These are phyloP conservation scores for Hermetia illucens DNA, from an alignment of 1,140 invertebrate species.

Conservation along the genomic window DNA sequence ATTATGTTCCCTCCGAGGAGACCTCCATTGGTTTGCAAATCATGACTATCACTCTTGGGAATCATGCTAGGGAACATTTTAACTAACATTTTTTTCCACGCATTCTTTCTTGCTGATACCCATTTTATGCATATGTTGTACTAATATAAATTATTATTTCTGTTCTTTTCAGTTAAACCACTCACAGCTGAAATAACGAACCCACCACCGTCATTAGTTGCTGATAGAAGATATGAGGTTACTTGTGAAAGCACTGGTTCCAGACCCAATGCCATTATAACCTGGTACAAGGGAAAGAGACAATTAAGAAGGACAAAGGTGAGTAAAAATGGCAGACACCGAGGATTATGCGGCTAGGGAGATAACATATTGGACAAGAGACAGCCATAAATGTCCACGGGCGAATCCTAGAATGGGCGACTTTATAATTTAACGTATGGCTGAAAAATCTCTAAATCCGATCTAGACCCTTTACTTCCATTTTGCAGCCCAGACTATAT, in stretches of 20 bases:
- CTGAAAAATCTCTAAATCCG: too few relatives aligned
- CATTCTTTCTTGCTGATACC: too few relatives aligned
- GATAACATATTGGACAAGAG: too few relatives aligned
- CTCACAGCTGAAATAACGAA: constrained; percentile 51
- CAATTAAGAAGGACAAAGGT: constrained; percentile 53
- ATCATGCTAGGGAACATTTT: neutral
- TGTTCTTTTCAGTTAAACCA: constrained; percentile 48
- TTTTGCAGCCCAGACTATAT: too few relatives aligned
- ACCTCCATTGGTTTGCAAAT: too few relatives aligned
- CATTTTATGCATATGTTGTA: neutral
- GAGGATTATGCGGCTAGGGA: too few relatives aligned
- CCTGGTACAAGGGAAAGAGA: constrained; percentile 65
- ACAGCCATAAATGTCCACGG: neutral
- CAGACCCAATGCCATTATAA: constrained; percentile 60
- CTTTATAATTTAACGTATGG: too few relatives aligned
- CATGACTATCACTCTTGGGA: too few relatives aligned
- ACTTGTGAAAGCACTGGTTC: constrained; percentile 65
- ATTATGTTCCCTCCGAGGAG: too few relatives aligned
- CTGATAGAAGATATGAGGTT: constrained; percentile 54
- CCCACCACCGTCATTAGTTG: constrained; percentile 39
- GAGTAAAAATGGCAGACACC: constrained; percentile 13
- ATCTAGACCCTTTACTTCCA: too few relatives aligned
- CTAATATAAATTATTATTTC: constrained; percentile 2
- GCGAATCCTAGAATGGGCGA: too few relatives aligned
- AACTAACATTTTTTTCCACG: too few relatives aligned